Percentiles rank a stretch among this genome's conserved stretches.
Conservation (phyloP, 2,113 vertebrate genomes). For the Neolamprologus tretocephalus region DNA sequence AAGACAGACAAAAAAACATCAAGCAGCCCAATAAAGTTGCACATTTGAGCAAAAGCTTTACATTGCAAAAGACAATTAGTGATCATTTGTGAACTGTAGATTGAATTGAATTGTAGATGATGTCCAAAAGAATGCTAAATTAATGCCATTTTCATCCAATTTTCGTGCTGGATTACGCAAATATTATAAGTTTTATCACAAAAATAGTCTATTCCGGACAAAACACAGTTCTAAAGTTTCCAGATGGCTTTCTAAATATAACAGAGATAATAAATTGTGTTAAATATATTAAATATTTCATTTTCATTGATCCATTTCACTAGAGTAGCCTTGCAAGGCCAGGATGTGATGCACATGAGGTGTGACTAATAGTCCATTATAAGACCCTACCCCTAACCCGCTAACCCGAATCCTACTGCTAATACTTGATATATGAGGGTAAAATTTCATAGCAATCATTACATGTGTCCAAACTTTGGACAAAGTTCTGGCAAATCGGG, state of each 20-base stretch:
- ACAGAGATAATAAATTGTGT: background rate
- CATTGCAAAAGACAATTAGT: background rate
- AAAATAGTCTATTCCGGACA: background rate
- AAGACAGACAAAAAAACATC: background rate
- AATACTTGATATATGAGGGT: background rate
- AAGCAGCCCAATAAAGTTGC: background rate
- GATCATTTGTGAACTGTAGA: background rate
- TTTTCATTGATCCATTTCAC: background rate
- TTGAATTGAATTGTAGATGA: background rate
- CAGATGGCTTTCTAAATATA: background rate
- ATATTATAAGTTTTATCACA: background rate
- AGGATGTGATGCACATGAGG: background rate
- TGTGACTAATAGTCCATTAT: background rate
- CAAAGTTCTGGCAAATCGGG: background rate
- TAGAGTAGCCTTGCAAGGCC: background rate
- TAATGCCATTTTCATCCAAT: background rate
- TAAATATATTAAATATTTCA: background rate
- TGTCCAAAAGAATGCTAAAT: background rate
- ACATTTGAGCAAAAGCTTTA: background rate
- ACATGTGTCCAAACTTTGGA: background rate
- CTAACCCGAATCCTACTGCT: background rate
- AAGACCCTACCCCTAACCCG: background rate
- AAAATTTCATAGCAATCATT: background rate
- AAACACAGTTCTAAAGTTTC: background rate
- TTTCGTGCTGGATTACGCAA: background rate